Percentiles rank a stretch among this genome's conserved stretches.
phyloP scores from a whole-genome alignment of 2,797 vertebrate genomes.

The Argya squamiceps region DNA sequence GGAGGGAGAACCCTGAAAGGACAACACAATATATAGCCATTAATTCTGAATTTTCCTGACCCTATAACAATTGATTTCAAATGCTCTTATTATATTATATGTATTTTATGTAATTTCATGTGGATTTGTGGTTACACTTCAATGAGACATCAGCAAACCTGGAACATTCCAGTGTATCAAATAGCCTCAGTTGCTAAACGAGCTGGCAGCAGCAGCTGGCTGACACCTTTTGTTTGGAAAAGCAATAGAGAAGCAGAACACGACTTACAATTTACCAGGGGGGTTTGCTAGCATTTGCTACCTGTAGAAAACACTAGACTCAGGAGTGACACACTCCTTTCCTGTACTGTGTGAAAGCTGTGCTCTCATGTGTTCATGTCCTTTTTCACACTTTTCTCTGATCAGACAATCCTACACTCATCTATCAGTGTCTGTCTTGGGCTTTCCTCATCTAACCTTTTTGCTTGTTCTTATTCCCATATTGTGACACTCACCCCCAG shows the following conservation, averaged over 20 bases:
- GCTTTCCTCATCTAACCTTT: background rate
- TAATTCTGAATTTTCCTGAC: background rate
- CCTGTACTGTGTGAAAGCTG: background rate
- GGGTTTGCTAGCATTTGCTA: background rate
- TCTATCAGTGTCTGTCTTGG: background rate
- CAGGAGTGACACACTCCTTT: background rate
- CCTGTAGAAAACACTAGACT: background rate
- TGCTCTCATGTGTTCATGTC: background rate
- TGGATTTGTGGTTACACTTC: background rate
- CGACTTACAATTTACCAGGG: background rate
- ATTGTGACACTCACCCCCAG: background rate
- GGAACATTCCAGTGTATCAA: background rate
- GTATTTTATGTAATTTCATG: background rate
- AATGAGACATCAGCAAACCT: background rate
- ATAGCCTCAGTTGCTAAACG: background rate
- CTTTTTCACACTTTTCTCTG: background rate
- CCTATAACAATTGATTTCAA: background rate
- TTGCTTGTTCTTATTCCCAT: background rate
- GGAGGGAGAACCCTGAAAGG: background rate
- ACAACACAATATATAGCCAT: background rate
- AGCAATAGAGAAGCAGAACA: background rate
- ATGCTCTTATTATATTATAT: background rate
- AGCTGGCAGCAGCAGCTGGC: background rate
- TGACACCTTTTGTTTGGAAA: background rate
- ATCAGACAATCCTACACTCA: background rate